Percentiles rank a stretch among this genome's conserved stretches.
These are phyloP conservation scores for Paratilapia polleni DNA, from an alignment of 2,113 vertebrate species.

Conservation along the genomic window DNA sequence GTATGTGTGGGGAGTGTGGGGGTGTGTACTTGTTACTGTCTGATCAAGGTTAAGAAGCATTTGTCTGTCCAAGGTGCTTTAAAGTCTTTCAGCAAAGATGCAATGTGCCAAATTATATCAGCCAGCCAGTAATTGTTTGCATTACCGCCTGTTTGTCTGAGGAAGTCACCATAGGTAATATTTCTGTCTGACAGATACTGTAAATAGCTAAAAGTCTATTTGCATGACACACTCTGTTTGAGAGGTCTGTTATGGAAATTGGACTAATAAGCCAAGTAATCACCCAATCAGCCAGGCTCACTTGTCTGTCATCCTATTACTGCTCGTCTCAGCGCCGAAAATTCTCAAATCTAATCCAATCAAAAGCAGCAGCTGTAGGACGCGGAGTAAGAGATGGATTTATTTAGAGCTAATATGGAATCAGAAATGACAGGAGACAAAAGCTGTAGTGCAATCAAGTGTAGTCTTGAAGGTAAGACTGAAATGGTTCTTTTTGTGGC, in stretches of 20 bases:
- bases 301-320: constrained; percentile 53
- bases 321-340: constrained; percentile 57
- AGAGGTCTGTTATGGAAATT: constrained; percentile 44
- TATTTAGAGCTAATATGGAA: constrained; percentile 41
- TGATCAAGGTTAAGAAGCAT: constrained; percentile 68
- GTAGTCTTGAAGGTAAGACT: constrained; percentile 1
- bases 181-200: neutral
- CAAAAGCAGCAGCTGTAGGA: constrained; percentile 60
- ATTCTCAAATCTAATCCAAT: constrained; percentile 66
- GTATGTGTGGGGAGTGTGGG: neutral
- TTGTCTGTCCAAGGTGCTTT: constrained; percentile 31
- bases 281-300: constrained; percentile 57
- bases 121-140: neutral
- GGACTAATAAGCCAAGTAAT: constrained; percentile 66
- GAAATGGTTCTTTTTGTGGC: neutral
- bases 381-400: constrained; percentile 41
- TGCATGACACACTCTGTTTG: neutral
- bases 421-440: constrained; percentile 12
- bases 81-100: constrained; percentile 17
- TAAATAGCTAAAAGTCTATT: neutral
- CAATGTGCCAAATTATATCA: neutral
- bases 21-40: neutral
- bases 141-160: neutral
- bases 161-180: neutral
- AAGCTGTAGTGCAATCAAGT: neutral